A percentile compares a stretch with the other conserved stretches of the same genome.
These are phyloP conservation scores for Macropus fuliginosus DNA, from an alignment of 2,797 vertebrate species.

Conservation along the genomic window DNA sequence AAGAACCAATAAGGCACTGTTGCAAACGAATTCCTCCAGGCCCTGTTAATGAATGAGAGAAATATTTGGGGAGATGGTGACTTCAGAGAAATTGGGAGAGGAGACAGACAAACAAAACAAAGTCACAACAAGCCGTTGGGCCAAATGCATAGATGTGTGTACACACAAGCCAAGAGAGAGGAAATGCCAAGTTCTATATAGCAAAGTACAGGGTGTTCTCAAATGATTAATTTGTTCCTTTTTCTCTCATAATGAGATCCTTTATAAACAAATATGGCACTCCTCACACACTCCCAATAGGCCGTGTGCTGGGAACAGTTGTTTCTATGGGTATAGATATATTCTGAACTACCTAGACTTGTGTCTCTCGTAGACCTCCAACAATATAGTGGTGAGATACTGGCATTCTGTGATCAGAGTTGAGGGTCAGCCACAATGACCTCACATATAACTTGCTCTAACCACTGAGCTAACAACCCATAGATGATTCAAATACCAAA, in stretches of 20 bases:
- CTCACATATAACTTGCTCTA: not conserved
- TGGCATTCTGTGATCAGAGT: not conserved
- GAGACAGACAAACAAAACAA: not conserved
- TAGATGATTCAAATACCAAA: not conserved
- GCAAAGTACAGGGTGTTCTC: not conserved
- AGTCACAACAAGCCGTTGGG: not conserved
- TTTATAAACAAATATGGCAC: not conserved
- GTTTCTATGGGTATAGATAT: not conserved
- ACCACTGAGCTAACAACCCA: not conserved
- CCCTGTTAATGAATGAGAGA: not conserved
- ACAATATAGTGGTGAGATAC: not conserved
- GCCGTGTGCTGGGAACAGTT: not conserved
- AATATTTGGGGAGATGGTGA: not conserved
- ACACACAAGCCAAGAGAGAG: not conserved
- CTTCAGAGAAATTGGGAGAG: not conserved
- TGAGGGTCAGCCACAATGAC: not conserved
- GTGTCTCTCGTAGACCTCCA: not conserved
- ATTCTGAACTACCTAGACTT: not conserved
- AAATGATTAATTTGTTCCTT: not conserved
- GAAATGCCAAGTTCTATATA: not conserved
- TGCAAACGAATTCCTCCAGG: not conserved
- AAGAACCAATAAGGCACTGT: not conserved
- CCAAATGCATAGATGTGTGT: not conserved
- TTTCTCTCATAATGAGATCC: not conserved
- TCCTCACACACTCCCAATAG: not conserved